phyloP scores from a whole-genome alignment of 1,140 invertebrate species.

The Gyrodactylus salaris region DNA sequence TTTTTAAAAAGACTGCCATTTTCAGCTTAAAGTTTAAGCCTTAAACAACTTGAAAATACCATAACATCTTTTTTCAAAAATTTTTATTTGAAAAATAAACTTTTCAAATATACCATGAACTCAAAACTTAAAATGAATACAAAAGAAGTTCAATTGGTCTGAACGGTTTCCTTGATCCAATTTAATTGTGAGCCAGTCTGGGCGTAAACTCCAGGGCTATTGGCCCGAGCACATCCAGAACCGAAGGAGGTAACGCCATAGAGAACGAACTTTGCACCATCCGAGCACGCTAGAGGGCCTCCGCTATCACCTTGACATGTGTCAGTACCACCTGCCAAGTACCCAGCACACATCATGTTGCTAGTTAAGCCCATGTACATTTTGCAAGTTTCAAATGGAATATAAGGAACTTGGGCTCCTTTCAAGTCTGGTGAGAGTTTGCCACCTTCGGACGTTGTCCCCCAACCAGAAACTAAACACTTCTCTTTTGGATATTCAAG shows the following conservation, averaged over 20 bases:
- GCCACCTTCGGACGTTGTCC: too few relatives aligned
- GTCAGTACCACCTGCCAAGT: slow-evolving; percentile 23
- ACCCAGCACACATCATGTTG: slow-evolving; percentile 32
- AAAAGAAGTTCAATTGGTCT: too few relatives aligned
- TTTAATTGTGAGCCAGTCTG: too few relatives aligned
- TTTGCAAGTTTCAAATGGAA: not conserved
- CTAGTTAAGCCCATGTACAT: slow-evolving; percentile 24
- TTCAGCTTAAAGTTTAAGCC: too few relatives aligned
- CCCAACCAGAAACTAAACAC: slow-evolving; percentile 44
- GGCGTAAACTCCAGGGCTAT: slow-evolving; percentile 46
- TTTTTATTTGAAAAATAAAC: too few relatives aligned
- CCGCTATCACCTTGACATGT: slow-evolving; percentile 31
- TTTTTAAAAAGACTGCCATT: too few relatives aligned
- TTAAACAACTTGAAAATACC: too few relatives aligned
- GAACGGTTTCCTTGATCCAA: too few relatives aligned
- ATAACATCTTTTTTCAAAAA: too few relatives aligned
- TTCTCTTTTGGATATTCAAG: slow-evolving; percentile 27
- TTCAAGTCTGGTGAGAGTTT: slow-evolving; percentile 13
- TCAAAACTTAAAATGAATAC: too few relatives aligned
- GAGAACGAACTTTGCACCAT: too few relatives aligned
- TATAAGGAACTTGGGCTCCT: not conserved
- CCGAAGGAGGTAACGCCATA: slow-evolving; percentile 70
- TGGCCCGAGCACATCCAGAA: slow-evolving; percentile 53
- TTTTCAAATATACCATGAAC: too few relatives aligned
- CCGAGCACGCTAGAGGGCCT: slow-evolving; percentile 29